phyloP scores from a whole-genome alignment of 2,888 invertebrate species.

The Acleris holmiana region DNA sequence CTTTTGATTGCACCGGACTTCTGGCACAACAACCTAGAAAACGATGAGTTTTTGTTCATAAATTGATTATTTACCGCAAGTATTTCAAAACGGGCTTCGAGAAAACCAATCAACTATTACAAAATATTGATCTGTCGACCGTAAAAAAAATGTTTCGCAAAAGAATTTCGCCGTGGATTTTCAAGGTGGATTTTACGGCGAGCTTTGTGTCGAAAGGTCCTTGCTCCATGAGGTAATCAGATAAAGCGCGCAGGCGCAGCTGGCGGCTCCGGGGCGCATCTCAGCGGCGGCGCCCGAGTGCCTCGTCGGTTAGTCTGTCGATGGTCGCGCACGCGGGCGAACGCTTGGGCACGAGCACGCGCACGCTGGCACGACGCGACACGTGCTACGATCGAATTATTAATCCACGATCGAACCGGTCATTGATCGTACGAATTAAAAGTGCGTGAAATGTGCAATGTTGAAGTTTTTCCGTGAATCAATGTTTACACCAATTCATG shows the following conservation, averaged over 20 bases:
- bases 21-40: not conserved
- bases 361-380: slow-evolving; percentile 45
- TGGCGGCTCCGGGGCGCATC: slow-evolving; percentile 67
- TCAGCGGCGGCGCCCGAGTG: slow-evolving; percentile 52
- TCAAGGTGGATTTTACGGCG: slow-evolving; percentile 78
- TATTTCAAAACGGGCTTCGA: slow-evolving; percentile 18
- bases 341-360: slow-evolving; percentile 55
- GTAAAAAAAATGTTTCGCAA: slow-evolving; percentile 49
- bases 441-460: slow-evolving; percentile 23
- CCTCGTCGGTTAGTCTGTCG: slow-evolving; percentile 61
- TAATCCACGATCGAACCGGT: slow-evolving; percentile 44
- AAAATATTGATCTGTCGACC: slow-evolving; percentile 19
- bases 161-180: slow-evolving; percentile 68
- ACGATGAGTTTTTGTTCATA: not conserved
- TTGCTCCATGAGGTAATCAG: slow-evolving; percentile 81
- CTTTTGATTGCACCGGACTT: not conserved
- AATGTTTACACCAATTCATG: not conserved
- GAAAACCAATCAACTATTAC: slow-evolving; percentile 43
- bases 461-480: slow-evolving; percentile 6
- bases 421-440: slow-evolving; percentile 46
- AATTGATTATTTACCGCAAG: not conserved
- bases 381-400: slow-evolving; percentile 43
- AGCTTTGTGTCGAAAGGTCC: slow-evolving; percentile 80
- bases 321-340: slow-evolving; percentile 72
- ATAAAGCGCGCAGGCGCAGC: slow-evolving; percentile 66